phyloP scores from a whole-genome alignment of 2,797 vertebrate genomes.

The Spheniscus humboldti region DNA sequence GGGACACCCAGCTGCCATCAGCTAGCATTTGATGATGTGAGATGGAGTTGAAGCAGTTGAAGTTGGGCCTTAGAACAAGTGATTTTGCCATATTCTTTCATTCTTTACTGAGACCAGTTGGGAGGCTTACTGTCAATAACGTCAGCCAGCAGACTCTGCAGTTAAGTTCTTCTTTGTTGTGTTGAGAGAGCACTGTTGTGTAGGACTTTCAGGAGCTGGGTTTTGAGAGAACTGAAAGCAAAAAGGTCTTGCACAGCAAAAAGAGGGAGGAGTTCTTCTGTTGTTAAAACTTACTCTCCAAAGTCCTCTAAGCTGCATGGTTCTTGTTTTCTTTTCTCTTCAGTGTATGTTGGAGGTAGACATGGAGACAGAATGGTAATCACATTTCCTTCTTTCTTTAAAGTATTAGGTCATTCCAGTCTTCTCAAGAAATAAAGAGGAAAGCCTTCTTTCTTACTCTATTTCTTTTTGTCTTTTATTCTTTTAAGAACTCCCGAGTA shows the following conservation, averaged over 20 bases:
- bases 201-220: not conserved
- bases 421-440: not conserved
- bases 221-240: not conserved
- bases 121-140: not conserved
- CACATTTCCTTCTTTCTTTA: not conserved
- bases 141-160: not conserved
- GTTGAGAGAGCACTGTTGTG: not conserved
- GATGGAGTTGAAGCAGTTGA: not conserved
- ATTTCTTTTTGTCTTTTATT: not conserved
- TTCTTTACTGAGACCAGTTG: not conserved
- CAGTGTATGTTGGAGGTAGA: not conserved
- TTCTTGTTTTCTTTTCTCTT: not conserved
- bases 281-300: not conserved
- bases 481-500: not conserved
- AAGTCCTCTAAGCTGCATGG: not conserved
- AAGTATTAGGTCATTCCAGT: not conserved
- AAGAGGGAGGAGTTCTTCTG: not conserved
- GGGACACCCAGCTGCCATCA: not conserved
- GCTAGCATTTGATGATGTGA: not conserved
- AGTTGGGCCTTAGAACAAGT: not conserved
- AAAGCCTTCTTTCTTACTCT: not conserved
- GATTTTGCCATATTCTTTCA: not conserved
- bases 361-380: not conserved
- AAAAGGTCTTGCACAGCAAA: not conserved
- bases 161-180: not conserved